Evolutionary conservation across 2,888 invertebrate species (phyloP).

Genomic region (Thera britannica): DNA sequence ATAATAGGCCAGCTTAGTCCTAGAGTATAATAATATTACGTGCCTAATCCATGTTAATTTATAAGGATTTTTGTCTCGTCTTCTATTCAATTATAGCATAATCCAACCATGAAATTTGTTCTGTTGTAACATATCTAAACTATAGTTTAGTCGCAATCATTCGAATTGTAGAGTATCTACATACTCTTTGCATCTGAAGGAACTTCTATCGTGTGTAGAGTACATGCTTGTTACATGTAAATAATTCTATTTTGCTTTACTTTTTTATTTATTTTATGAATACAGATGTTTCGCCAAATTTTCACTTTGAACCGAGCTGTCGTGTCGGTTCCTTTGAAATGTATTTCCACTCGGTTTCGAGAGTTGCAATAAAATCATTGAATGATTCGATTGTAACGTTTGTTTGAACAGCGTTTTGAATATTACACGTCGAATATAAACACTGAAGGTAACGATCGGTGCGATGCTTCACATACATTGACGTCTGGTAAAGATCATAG

Average conservation of each 20-base stretch:
- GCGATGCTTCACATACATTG: conserved; percentile 19
- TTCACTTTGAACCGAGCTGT: not conserved
- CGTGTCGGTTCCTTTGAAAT: conserved; percentile 1
- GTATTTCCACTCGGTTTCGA: conserved; percentile 5
- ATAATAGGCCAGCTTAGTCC: not conserved
- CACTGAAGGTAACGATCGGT: conserved; percentile 20
- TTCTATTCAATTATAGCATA: not conserved
- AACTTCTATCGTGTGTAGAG: no score
- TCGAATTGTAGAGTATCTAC: no score
- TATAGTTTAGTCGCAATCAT: no score
- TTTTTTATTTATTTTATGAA: no score
- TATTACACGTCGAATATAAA: conserved; percentile 18
- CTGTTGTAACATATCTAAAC: no score
- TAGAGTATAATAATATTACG: conserved; percentile 3
- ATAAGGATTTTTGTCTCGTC: conserved; percentile 24
- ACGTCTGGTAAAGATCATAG: conserved; percentile 28
- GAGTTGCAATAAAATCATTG: conserved; percentile 10
- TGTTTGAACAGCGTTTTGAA: conserved; percentile 19
- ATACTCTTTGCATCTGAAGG: no score
- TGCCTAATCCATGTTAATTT: conserved; percentile 30
- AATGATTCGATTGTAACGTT: conserved; percentile 21
- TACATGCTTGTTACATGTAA: no score
- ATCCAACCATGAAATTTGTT: no score
- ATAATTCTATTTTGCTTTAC: no score
- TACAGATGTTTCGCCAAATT: no score